These are phyloP conservation scores for Glyphotaelius pellucidus DNA, from an alignment of 2,888 invertebrate species.

Conservation along the genomic window DNA sequence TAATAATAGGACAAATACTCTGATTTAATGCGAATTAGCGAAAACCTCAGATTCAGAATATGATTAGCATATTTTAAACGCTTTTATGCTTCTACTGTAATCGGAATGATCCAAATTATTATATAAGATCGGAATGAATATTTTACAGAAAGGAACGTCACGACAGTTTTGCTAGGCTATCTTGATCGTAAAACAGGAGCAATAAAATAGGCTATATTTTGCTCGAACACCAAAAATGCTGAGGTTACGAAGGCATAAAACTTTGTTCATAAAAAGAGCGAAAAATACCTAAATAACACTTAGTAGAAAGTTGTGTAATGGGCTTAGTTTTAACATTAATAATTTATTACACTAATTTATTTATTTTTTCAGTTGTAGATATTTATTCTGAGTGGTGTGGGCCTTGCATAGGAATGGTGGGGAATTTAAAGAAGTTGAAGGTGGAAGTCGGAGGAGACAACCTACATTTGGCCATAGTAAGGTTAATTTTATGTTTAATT, in stretches of 20 bases:
- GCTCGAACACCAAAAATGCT: not conserved
- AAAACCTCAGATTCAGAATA: not conserved
- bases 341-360: not conserved
- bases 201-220: not conserved
- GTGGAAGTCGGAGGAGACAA: conserved; percentile 91
- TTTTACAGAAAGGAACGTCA: not conserved
- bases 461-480: conserved; percentile 87
- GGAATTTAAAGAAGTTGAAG: conserved; percentile 90
- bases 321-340: not conserved
- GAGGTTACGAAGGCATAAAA: not conserved
- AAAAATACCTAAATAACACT: not conserved
- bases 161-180: not conserved
- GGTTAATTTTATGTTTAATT: conserved; percentile 66
- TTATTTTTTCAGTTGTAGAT: conserved; percentile 82
- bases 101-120: conserved; percentile 29
- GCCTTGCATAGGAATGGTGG: conserved; percentile 90
- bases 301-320: not conserved
- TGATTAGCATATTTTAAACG: conserved; percentile 36
- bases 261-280: not conserved
- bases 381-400: conserved; percentile 96
- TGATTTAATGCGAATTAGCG: conserved; percentile 6
- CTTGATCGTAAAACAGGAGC: not conserved
- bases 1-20: conserved; percentile 4
- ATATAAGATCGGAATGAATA: not conserved
- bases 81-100: conserved; percentile 8